Percentiles rank a stretch among this genome's conserved stretches.
These are phyloP conservation scores for Microchirus variegatus DNA, from an alignment of 2,797 vertebrate genomes.

Conservation along the genomic window DNA sequence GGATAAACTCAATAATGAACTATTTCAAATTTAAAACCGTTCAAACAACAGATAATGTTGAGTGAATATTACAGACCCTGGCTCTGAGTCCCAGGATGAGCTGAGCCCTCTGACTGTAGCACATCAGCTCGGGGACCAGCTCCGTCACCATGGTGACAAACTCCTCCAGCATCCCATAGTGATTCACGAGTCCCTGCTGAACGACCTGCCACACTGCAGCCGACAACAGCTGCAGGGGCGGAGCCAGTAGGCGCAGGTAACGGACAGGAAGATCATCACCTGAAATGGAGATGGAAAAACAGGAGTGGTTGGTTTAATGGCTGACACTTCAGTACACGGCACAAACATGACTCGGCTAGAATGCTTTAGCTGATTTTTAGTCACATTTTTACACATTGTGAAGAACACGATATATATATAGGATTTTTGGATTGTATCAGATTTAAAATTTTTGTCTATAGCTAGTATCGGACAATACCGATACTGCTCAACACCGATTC, in stretches of 20 bases:
- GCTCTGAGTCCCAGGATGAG: conserved; percentile 84
- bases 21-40: no score
- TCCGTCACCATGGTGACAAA: conserved; percentile 81
- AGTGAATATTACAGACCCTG: conserved; percentile 70
- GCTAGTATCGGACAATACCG: no score
- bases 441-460: no score
- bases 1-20: no score
- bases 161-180: conserved; percentile 82
- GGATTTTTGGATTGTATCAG: no score
- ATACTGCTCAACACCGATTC: no score
- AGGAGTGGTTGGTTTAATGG: no score
- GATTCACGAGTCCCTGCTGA: conserved; percentile 72
- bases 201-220: conserved; percentile 84
- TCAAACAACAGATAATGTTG: neutral
- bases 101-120: conserved; percentile 83
- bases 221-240: conserved; percentile 78
- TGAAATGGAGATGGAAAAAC: conserved; percentile 21
- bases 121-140: conserved; percentile 82
- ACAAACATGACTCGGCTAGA: no score
- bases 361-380: no score
- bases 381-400: no score
- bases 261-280: conserved; percentile 71
- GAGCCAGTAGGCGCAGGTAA: conserved; percentile 75
- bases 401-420: no score
- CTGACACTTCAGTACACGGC: no score